These are phyloP conservation scores for Ophonus ardosiacus DNA, from an alignment of 2,888 invertebrate species.

Conservation along the genomic window DNA sequence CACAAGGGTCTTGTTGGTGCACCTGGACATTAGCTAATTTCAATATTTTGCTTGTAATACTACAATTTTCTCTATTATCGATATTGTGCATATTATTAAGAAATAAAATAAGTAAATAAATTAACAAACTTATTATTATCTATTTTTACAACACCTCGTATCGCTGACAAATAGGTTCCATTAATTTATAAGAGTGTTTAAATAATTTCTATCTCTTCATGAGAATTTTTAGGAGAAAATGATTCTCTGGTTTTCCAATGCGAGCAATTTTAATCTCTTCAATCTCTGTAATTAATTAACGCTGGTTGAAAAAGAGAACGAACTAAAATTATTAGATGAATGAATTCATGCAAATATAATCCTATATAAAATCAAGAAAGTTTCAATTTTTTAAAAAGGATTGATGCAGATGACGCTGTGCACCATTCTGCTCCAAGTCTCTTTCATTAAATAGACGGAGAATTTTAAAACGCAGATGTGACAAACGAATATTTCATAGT, in stretches of 20 bases:
- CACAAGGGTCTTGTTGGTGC: no score
- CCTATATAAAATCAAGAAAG: conserved; percentile 39
- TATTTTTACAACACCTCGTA: no score
- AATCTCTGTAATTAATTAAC: conserved; percentile 12
- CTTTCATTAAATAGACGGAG: conserved; percentile 26
- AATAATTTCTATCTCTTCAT: no score
- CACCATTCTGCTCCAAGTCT: background rate
- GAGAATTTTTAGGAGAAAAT: background rate
- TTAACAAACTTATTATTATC: no score
- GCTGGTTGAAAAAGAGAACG: background rate
- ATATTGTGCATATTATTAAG: no score
- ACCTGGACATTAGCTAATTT: no score
- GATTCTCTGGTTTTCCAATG: background rate
- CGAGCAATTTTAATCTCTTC: background rate
- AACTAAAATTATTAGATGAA: conserved; percentile 23
- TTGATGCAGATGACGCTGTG: conserved; percentile 24
- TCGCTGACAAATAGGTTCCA: no score
- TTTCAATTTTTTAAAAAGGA: conserved; percentile 46
- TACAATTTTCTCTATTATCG: no score
- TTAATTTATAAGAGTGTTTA: no score
- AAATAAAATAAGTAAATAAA: no score
- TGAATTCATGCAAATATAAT: conserved; percentile 43
- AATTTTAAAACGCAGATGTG: conserved; percentile 33
- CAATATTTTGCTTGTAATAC: no score
- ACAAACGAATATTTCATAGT: conserved; percentile 8